Base-by-base conservation (phyloP, 2,113 vertebrate genomes). In the Ammodytes dubius region DNA sequence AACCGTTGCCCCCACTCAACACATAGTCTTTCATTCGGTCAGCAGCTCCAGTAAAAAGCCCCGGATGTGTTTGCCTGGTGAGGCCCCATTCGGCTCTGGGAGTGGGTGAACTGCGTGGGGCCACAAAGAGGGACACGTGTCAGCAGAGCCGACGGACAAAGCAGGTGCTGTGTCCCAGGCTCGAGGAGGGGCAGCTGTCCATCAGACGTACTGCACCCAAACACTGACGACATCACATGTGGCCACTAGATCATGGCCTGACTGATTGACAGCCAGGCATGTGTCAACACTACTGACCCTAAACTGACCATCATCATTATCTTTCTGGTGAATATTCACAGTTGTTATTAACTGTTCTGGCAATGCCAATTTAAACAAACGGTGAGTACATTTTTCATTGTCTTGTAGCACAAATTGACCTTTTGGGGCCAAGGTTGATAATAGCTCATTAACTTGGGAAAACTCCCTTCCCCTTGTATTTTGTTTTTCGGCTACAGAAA, bases 121-220 rank as follows among this genome's bases (percentile, higher is more conserved):
- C 74, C 85, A 78, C 86, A 92, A 89, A 90, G 86, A 85, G 69
- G 73, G 83, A 91, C 91, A 90, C 68, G 85, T 93, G 90, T 95
- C 91, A 89, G 80, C 68, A 43, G 84, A 63, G 73, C 10, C 17
- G 60, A 72, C 70, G 74, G 84, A 92, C 87, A 82, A 89, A 91
- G 87, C 91, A 91, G 90, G 84, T 91, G 94, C 60, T 63, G 63
- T 81, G 74, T 72, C 67, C 15, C 49, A 53, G 40, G 77, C 19
- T 74, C 11, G 45, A 91, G 89, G 87, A 87, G 90, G 90, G 79
- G 84, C 89, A 93, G 82, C 88, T 95, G 93, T 94, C 90, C 39
- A 4, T 92, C 91, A 92, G 74, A 43, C 5, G 65, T 42, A 37
- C 87, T 75, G 76, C 74, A 77, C 63, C 71, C 76, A 84, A 83